phyloP scores from a whole-genome alignment of 1,140 invertebrate genomes.

The Platyura marginata region DNA sequence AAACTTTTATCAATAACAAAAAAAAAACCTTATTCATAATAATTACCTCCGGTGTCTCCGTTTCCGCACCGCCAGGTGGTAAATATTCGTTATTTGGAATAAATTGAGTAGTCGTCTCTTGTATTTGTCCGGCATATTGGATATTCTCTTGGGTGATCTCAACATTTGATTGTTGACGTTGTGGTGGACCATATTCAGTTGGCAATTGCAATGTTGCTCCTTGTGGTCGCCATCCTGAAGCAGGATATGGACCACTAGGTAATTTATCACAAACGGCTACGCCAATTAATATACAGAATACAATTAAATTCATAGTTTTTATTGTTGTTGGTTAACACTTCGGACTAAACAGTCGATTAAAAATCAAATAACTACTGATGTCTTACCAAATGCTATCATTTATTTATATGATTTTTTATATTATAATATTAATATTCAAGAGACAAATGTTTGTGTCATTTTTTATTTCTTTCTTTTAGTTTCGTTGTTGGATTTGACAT shows the following conservation, averaged over 20 bases:
- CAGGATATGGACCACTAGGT: constrained; percentile 11
- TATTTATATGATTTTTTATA: constrained; percentile 1
- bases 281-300: not conserved
- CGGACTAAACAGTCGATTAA: no score
- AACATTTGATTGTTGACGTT: constrained; percentile 3
- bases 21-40: not conserved
- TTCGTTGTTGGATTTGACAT: no score
- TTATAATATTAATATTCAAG: not conserved
- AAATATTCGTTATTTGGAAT: constrained; percentile 2
- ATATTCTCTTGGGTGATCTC: constrained; percentile 14
- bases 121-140: constrained; percentile 8
- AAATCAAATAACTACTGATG: not conserved
- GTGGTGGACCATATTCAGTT: not conserved
- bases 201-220: not conserved
- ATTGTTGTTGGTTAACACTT: no score
- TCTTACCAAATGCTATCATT: not conserved
- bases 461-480: no score
- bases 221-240: constrained; percentile 15
- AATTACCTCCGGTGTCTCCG: constrained; percentile 4
- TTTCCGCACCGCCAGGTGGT: constrained; percentile 3
- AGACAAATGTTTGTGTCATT: not conserved
- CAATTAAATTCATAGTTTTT: not conserved
- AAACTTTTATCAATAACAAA: not conserved
- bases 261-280: not conserved
- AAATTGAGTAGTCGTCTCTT: not conserved